Evolutionary conservation across 2,113 vertebrate species (phyloP), one percentile per base, ranked within the genome.

Genomic region (Leptobrachium leishanense): DNA sequence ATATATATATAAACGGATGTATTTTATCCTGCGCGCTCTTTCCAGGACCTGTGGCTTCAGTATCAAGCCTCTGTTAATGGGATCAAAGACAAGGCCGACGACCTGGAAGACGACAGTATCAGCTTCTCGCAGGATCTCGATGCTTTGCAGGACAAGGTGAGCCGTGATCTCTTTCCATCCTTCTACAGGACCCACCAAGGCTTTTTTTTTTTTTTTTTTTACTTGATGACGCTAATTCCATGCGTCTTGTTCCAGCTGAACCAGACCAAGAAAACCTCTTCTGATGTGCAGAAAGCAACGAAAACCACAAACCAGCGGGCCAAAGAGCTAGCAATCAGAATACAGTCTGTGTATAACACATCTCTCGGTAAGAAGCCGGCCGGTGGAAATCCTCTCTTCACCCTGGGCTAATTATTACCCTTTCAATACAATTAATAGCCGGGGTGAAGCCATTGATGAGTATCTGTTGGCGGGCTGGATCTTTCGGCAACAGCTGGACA

Each of bases 121-220:
- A 91, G 87, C 59, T 91, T 96, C 0, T 68, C 84, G 0, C 90
- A 91, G 55, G 95, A 95, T 50, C 81, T 92, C 0, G 84, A 89
- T 0, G 87, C 83, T 0, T 91, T 97, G 75, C 88, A 91, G 10
- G 67, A 86, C 62, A 97, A 96, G 91, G 97, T 94, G 87, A 62
- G 79, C 11, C 53, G 5, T 0, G 43, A n/a, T 42, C 5, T 69
- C 11, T 81, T 6, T 0, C 0, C 2, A 43, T 46, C 46, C 5
- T 2, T 43, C 65, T 11, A 10, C 15, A 65, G 68, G 31, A 44
- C 42, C 6, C 50, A 54, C 6, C 6, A 1, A 54, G 20, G 1
- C 55, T 3, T 59, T 15, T 59, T 59, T 12, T 4, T 12, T 3
- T 59, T 59, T 13, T 15, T 12, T 10, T 13, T 13, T 4, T 59